Evolutionary conservation across 2,113 vertebrate genomes (phyloP), one percentile per base, ranked within the genome.

Genomic region (Saguinus midas): DNA sequence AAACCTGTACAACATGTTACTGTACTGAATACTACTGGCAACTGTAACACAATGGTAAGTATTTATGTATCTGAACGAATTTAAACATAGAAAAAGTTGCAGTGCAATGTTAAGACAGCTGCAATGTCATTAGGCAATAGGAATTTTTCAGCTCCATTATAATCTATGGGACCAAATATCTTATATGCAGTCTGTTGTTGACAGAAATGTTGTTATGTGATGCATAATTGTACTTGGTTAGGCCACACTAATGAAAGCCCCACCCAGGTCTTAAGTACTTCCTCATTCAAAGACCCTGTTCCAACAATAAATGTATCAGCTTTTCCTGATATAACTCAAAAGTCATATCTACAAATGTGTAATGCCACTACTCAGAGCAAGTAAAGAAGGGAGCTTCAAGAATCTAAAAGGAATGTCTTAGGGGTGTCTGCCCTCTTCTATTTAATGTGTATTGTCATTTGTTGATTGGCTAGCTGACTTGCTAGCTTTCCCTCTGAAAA

Each of bases 401-500:
- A 5, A 7, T 57, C 6, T 45, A 81, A 61, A 40, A 64, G 50
- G 50, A 14, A 95, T 50, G 10, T 45, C 66, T 66, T 45, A 66
- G 61, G 45, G 8, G 87, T 43, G 8, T 29, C 58, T 45, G 57
- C 40, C 25, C 4, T 81, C 66, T 87, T 66, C 84, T 58, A 87
- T 25, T 95, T 89, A 92, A 37, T 43, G 37, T 43, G 43, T 18
- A 50, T 14, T 50, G 8, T 50, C 45, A 72, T 57, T 37, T 88
- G 66, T 55, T 85, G 37, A 89, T 2, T 48, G 11, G 23, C 50
- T 83, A 52, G 40, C 57, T 90, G 40, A 90, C 40, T 45, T 72
- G 72, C n/a, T 57, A 76, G 43, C 72, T 91, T 91, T 81, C 23
- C 45, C 57, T 91, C 83, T 50, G 32, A 93, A 85, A 93, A 96